Evolutionary conservation across 2,888 invertebrate genomes (phyloP).

Genomic region (Cataglyphis altisquamis): DNA sequence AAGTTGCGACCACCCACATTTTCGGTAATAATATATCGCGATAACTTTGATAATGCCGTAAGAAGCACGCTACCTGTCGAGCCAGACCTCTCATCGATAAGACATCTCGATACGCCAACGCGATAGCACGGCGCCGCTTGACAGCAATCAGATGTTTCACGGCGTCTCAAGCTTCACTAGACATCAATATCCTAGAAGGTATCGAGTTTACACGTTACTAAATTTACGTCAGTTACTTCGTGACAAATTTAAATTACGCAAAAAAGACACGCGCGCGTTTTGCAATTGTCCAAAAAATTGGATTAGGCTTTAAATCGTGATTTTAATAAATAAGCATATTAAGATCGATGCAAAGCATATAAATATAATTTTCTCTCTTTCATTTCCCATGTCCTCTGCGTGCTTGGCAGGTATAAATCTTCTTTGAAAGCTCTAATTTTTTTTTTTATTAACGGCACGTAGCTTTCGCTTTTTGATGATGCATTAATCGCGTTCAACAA

Average conservation of each 20-base stretch:
- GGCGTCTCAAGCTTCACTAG: conserved; percentile 22
- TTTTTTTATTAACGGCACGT: conserved; percentile 49
- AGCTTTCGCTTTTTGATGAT: conserved; percentile 35
- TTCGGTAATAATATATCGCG: conserved; percentile 59
- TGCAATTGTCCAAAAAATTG: background rate
- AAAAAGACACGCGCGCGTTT: background rate
- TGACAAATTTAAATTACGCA: background rate
- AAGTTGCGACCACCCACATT: conserved; percentile 68
- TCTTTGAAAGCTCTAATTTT: conserved; percentile 16
- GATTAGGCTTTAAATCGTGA: background rate
- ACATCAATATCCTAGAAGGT: conserved; percentile 13
- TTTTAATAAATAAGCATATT: conserved; percentile 30
- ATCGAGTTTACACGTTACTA: background rate
- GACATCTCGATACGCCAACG: conserved; percentile 62
- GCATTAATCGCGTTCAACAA: conserved; percentile 55
- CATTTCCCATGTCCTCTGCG: conserved; percentile 28
- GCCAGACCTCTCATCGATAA: conserved; percentile 65
- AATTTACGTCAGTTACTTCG: background rate
- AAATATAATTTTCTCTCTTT: conserved; percentile 10
- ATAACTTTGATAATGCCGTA: conserved; percentile 61
- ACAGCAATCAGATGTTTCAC: conserved; percentile 61
- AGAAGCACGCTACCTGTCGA: conserved; percentile 71
- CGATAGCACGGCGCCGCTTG: conserved; percentile 68
- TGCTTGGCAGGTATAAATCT: conserved; percentile 35
- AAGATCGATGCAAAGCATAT: background rate